Base-by-base conservation (phyloP, 2,113 vertebrate species). In the Onychorhynchus coronatus region DNA sequence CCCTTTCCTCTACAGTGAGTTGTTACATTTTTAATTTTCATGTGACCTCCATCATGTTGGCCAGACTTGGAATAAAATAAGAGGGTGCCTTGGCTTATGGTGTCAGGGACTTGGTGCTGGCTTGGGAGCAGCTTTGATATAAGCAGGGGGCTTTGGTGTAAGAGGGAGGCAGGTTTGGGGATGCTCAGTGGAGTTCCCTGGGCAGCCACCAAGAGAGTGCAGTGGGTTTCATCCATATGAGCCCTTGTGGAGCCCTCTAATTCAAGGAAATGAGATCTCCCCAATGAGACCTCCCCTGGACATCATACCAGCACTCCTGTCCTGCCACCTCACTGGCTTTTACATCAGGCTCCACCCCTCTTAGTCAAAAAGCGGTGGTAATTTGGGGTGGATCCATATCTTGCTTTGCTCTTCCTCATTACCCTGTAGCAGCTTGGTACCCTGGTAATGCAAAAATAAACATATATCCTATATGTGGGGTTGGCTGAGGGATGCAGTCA, bases 401-500 rank as follows among this genome's bases (percentile, higher is more conserved):
- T 81, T 3, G 2, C 37, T 74, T 12, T 25, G 7, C 33, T 95
- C 37, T 9, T 91, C 25, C 42, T 65, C 49, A 41, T 49, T 53
- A 52, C 17, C 10, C 8, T 68, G 41, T 41, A 79, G 62, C 63
- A 72, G 49, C n/a, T 41, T 82, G 49, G 24, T 76, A 50, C 24
- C 27, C 17, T 39, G 31, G 19, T 73, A 50, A 62, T 88, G 56
- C 28, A 44, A 73, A 44, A 58, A 56, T 37, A 56, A 84, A 56
- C 0, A 1, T 44, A 5, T 1, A 2, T 39, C 41, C 15, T 56
- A 6, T 18, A 14, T 30, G 10, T 58, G 52, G 78, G 56, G 6
- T 33, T 5, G 8, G 42, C 44, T 75, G 39, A 75, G 16, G 50
- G 31, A 16, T 44, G 52, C 70, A 85, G 47, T 63, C 61, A 89